Evolutionary conservation across 1,140 invertebrate species (phyloP).

Genomic region (Meloidogyne floridensis): DNA sequence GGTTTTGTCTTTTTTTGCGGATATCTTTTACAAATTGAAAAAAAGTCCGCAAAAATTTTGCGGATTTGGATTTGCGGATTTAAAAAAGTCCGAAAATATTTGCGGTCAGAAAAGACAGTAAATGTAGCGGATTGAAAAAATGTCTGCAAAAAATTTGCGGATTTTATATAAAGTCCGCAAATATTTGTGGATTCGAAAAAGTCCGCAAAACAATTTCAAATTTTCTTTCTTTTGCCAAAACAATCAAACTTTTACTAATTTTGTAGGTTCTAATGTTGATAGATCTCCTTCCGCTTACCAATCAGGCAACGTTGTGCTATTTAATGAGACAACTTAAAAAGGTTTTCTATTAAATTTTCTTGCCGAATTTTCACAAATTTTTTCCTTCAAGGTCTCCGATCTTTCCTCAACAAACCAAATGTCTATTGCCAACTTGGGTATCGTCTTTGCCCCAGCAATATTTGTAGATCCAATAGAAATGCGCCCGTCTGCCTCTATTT

Average conservation of each 20-base stretch:
- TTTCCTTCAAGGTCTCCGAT: conserved; percentile 23
- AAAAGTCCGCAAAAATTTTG: too few species aligned
- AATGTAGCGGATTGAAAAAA: too few species aligned
- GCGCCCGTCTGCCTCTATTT: not conserved
- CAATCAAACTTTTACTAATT: not conserved
- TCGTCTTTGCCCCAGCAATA: conserved; percentile 37
- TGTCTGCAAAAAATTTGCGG: too few species aligned
- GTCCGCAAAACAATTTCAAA: not conserved
- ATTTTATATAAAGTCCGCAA: too few species aligned
- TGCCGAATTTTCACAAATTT: too few species aligned
- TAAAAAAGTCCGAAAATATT: too few species aligned
- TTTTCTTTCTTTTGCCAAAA: not conserved
- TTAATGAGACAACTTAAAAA: conserved; percentile 34
- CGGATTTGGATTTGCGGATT: too few species aligned
- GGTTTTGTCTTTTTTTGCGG: too few species aligned
- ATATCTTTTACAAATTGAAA: too few species aligned
- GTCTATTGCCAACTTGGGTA: conserved; percentile 33
- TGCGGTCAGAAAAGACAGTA: too few species aligned
- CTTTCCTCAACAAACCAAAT: conserved; percentile 32
- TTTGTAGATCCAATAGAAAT: conserved; percentile 14
- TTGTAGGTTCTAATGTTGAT: conserved; percentile 25
- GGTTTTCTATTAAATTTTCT: conserved; percentile 4
- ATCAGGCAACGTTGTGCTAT: conserved; percentile 23
- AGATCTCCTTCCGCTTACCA: conserved; percentile 17
- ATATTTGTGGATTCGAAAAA: too few species aligned